Percentiles rank a stretch among this genome's conserved stretches.
phyloP scores from a whole-genome alignment of 2,797 vertebrate genomes.

The Arnoldichthys spilopterus region DNA sequence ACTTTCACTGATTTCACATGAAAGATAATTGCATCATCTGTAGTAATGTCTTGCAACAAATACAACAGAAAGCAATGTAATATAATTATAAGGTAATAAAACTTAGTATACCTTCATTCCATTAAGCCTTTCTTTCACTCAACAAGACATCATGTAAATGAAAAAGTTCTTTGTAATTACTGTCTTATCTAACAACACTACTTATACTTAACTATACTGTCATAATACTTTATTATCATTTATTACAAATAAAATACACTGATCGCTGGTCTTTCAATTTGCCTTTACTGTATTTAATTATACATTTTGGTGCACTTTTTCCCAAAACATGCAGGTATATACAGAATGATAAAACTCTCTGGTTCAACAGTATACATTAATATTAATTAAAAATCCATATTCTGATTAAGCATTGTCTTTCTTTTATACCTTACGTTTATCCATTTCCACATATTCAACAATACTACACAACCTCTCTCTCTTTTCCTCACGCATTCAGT shows the following conservation, averaged over 20 bases:
- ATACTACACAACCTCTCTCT: constrained; percentile 31
- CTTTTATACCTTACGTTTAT: constrained; percentile 16
- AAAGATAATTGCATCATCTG: too few relatives aligned
- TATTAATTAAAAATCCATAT: background rate
- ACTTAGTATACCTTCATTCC: background rate
- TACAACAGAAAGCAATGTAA: background rate
- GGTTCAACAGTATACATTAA: background rate
- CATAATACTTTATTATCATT: too few relatives aligned
- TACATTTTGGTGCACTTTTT: background rate
- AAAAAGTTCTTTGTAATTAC: background rate
- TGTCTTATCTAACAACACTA: too few relatives aligned
- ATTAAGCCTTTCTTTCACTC: background rate
- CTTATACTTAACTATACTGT: too few relatives aligned
- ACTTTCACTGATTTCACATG: background rate
- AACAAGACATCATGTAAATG: background rate
- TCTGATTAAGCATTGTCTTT: too few relatives aligned
- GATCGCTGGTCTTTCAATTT: too few relatives aligned
- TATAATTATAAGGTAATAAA: background rate
- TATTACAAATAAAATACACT: too few relatives aligned
- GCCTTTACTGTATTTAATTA: background rate
- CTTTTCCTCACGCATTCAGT: constrained; percentile 55
- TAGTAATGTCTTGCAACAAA: too few relatives aligned
- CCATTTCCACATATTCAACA: constrained; percentile 15
- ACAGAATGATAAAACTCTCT: background rate
- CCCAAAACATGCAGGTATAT: background rate